A percentile compares a stretch with the other conserved stretches of the same genome.
Evolutionary conservation across 2,113 vertebrate genomes (phyloP).

Genomic region (Narcine bancroftii): DNA sequence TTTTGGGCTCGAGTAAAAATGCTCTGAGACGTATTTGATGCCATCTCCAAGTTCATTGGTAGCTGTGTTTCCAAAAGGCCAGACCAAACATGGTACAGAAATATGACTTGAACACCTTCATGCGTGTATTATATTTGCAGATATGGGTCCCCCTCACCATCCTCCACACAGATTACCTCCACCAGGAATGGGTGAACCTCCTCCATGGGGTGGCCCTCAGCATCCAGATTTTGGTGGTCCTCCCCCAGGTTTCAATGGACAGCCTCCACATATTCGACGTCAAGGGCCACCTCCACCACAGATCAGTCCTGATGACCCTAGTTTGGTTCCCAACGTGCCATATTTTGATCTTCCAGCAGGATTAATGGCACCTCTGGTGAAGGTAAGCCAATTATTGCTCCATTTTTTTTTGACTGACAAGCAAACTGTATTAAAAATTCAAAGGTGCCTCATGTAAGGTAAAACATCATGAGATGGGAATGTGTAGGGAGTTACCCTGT

Average conservation of each 20-base stretch:
- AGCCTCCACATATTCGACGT: conserved; percentile 83
- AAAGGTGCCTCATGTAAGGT: not conserved
- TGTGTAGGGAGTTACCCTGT: too few species aligned
- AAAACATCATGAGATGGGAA: too few species aligned
- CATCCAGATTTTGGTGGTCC: conserved; percentile 86
- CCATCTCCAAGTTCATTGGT: not conserved
- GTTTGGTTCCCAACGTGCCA: conserved; percentile 90
- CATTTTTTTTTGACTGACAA: not conserved
- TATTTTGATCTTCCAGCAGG: conserved; percentile 96
- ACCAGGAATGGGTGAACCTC: conserved; percentile 81
- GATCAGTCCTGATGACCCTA: conserved; percentile 82
- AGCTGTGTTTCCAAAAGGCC: not conserved
- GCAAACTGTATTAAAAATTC: not conserved
- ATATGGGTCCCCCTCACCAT: conserved; percentile 91
- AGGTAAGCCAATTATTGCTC: conserved; percentile 55
- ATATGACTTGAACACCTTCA: not conserved
- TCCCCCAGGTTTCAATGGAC: conserved; percentile 88
- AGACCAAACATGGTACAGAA: not conserved
- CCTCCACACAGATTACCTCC: conserved; percentile 85
- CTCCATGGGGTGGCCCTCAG: conserved; percentile 84
- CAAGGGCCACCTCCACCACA: conserved; percentile 70
- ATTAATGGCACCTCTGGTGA: conserved; percentile 91
- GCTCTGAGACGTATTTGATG: not conserved
- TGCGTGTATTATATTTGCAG: conserved; percentile 50
- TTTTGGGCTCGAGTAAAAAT: not conserved